Conservation (phyloP, 2,888 invertebrate genomes). For the Tenthredo amoena region DNA sequence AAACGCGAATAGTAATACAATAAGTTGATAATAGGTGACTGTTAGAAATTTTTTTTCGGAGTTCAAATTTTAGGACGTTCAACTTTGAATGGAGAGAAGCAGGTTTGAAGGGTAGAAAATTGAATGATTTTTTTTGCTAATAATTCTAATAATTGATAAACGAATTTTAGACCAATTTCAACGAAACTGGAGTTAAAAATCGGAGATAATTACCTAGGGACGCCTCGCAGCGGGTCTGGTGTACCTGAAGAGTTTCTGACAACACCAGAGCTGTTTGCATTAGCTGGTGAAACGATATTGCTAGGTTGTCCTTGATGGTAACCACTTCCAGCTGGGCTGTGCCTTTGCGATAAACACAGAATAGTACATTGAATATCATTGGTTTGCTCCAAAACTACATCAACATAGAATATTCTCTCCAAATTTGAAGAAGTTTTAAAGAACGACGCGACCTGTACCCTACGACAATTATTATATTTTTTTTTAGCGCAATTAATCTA, state of each 20-base stretch:
- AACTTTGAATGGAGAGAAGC: too few relatives aligned
- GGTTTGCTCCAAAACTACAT: too few relatives aligned
- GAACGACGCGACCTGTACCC: too few relatives aligned
- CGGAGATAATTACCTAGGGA: slow-evolving; percentile 65
- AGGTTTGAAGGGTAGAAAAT: too few relatives aligned
- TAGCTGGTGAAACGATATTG: slow-evolving; percentile 73
- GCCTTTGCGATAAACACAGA: slow-evolving; percentile 61
- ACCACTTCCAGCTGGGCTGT: slow-evolving; percentile 73
- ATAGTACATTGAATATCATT: background rate
- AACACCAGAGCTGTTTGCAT: slow-evolving; percentile 72
- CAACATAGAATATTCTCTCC: too few relatives aligned
- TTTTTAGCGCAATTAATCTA: too few relatives aligned
- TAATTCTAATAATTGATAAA: background rate
- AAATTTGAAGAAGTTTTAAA: background rate
- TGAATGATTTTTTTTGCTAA: too few relatives aligned
- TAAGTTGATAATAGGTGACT: too few relatives aligned
- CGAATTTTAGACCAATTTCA: background rate
- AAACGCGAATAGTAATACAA: too few relatives aligned
- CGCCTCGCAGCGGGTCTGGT: slow-evolving; percentile 71
- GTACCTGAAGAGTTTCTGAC: slow-evolving; percentile 76
- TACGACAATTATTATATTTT: too few relatives aligned
- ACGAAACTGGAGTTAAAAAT: background rate
- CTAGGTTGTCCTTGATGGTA: slow-evolving; percentile 74
- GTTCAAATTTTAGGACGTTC: too few relatives aligned
- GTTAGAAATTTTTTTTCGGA: too few relatives aligned